Evolutionary conservation across 1,140 invertebrate species (phyloP).

Genomic region (Gyrodactylus salaris): DNA sequence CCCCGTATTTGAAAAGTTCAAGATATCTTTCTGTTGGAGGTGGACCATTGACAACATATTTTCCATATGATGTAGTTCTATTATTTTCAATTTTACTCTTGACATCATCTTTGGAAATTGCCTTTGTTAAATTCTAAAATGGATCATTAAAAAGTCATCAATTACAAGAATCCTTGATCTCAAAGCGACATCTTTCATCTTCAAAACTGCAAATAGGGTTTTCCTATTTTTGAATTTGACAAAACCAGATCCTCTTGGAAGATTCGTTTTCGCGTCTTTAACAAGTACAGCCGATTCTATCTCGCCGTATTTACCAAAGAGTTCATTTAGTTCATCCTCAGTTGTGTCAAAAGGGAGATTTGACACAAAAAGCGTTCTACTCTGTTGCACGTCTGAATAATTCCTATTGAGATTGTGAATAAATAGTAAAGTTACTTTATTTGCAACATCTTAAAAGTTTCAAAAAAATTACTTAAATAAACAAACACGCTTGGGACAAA

Average conservation of each 20-base stretch:
- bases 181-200: too few species aligned
- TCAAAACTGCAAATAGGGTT: too few species aligned
- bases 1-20: not conserved
- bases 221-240: not conserved
- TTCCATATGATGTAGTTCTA: not conserved
- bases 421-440: not conserved
- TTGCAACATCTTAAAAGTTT: not conserved
- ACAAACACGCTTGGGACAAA: too few species aligned
- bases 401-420: too few species aligned
- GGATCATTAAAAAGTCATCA: too few species aligned
- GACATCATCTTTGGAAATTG: not conserved
- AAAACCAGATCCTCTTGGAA: not conserved
- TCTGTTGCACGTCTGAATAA: not conserved
- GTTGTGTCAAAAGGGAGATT: not conserved
- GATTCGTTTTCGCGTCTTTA: not conserved
- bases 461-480: not conserved
- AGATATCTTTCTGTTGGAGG: not conserved
- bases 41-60: not conserved
- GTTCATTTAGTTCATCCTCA: not conserved
- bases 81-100: not conserved
- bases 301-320: not conserved
- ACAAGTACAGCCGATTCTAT: not conserved
- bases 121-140: not conserved
- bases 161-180: not conserved
- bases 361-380: not conserved